phyloP scores from a whole-genome alignment of 2,888 invertebrate species.

The Boloria selene region DNA sequence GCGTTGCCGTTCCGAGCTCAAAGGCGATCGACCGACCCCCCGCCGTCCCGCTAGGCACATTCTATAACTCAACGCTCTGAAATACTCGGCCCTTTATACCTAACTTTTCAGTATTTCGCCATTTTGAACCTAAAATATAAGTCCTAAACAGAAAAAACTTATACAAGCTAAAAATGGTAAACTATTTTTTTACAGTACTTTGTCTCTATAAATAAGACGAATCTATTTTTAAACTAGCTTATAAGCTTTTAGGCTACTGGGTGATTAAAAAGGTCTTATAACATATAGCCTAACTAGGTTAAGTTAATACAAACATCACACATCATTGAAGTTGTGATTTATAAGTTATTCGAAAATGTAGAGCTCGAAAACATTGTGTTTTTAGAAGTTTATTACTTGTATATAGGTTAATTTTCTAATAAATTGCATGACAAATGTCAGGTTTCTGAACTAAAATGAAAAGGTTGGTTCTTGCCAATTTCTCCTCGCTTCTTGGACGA shows the following conservation, averaged over 20 bases:
- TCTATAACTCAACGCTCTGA: constrained; percentile 61
- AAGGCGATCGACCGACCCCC: constrained; percentile 75
- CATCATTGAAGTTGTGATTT: too few relatives aligned
- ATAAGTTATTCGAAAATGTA: too few relatives aligned
- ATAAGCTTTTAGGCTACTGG: too few relatives aligned
- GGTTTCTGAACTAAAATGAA: constrained; percentile 11
- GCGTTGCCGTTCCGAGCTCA: constrained; percentile 61
- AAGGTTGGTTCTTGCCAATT: constrained; percentile 21
- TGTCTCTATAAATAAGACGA: too few relatives aligned
- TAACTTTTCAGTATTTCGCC: constrained; percentile 40
- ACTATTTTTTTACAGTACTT: too few relatives aligned
- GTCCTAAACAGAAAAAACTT: too few relatives aligned
- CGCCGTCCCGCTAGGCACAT: constrained; percentile 53
- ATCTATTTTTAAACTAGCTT: too few relatives aligned
- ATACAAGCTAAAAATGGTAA: too few relatives aligned
- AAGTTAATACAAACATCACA: too few relatives aligned
- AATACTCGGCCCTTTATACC: constrained; percentile 56
- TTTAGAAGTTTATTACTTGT: background rate
- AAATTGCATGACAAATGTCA: constrained; percentile 8
- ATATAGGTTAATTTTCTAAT: constrained; percentile 16
- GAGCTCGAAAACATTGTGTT: too few relatives aligned
- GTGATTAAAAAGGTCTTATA: too few relatives aligned
- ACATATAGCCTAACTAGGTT: too few relatives aligned
- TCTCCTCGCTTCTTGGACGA: constrained; percentile 3
- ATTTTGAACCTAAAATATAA: constrained; percentile 2